These are phyloP conservation scores for Phrynocephalus forsythii DNA, from an alignment of 2,797 vertebrate genomes.

Conservation along the genomic window DNA sequence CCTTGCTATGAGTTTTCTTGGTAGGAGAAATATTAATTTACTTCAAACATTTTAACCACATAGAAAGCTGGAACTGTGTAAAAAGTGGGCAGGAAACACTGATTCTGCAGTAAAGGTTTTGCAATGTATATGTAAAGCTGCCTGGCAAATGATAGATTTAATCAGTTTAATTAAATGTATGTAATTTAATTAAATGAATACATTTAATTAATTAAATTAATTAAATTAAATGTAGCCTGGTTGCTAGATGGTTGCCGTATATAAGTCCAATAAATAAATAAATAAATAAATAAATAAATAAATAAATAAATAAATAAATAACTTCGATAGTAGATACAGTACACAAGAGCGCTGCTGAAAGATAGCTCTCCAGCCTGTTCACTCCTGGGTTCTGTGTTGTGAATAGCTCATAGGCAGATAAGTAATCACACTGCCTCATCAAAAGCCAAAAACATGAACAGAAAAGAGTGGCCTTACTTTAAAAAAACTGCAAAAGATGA, in stretches of 20 bases:
- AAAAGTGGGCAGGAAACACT: slow-evolving; percentile 2
- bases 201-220: too few species aligned
- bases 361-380: slow-evolving; percentile 39
- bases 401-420: not conserved
- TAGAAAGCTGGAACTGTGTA: rapidly evolving
- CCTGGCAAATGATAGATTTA: slow-evolving; percentile 56
- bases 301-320: too few species aligned
- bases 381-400: slow-evolving; percentile 24
- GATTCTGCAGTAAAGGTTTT: slow-evolving; percentile 42
- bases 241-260: too few species aligned
- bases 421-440: slow-evolving; percentile 3
- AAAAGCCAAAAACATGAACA: slow-evolving; percentile 6
- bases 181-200: too few species aligned
- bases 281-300: too few species aligned
- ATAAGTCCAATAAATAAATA: too few species aligned
- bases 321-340: too few species aligned
- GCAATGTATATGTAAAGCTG: slow-evolving; percentile 63
- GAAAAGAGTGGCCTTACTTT: not conserved
- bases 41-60: rapidly evolving
- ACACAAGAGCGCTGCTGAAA: slow-evolving; percentile 46
- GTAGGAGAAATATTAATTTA: not conserved
- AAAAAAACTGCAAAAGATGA: not conserved
- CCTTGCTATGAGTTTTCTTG: not conserved
- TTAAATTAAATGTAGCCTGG: too few species aligned
- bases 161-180: slow-evolving; percentile 43